Base-by-base conservation (phyloP, 2,113 vertebrate species). In the Myiagra hebetior region DNA sequence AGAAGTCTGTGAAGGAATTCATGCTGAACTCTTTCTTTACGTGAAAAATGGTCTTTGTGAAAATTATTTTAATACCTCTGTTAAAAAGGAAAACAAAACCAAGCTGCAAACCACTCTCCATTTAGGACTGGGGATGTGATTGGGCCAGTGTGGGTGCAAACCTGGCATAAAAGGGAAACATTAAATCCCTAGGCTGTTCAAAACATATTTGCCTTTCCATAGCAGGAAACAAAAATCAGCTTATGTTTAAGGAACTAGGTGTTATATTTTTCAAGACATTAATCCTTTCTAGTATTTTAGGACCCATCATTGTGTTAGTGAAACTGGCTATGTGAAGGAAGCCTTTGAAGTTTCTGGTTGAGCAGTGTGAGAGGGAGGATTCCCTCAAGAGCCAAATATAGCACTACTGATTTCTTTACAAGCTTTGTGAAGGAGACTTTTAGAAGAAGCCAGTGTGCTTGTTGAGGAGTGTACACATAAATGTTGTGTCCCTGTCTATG, bases 401-500 rank as follows among this genome's bases (percentile, higher is more conserved):
- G 16, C 26, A 20, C 24, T 83, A 11, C 6, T 55, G 39, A 76
- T 79, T 49, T 74, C 63, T 80, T 52, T 30, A 22, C 5, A 63
- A 57, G 35, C 41, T 85, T 39, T 52, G 60, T 60, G 27, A 47
- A 74, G 33, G 60, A 93, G 50, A 26, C 41, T 87, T 76, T 24
- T 14, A 55, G 44, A 60, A 82, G 44, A 50, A 59, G 55, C 35
- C 49, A 41, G 16, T 16, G 4, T 41, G 60, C 35, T 24, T 49
- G 16, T 30, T 85, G 46, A 69, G 57, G 39, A 46, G 4, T 24
- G 5, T 23, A 6, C 27, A 23, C 1, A 0, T 9, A 44, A 30
- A 46, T 50, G 35, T 4, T 74, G 49, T 55, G 35, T 74, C 19
- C 44, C 21, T 68, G 17, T 41, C 22, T 33, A 2, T 19, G 13